Conservation (phyloP, 2,113 vertebrate genomes). For the Macquaria australasica region DNA sequence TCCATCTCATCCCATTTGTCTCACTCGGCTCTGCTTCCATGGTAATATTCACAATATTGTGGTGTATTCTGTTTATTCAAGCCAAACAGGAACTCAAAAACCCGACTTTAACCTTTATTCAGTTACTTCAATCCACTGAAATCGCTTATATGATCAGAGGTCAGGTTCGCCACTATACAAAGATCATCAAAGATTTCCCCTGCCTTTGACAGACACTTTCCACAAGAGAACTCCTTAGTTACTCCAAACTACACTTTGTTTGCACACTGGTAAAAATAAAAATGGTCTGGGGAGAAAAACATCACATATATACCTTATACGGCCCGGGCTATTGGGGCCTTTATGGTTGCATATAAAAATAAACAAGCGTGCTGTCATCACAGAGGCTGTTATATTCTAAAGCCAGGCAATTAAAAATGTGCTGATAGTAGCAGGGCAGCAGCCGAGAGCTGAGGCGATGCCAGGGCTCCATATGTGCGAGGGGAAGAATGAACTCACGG, state of each 20-base stretch:
- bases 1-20: constrained; percentile 44
- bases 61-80: constrained; percentile 38
- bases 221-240: constrained; percentile 28
- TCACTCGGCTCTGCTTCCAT: constrained; percentile 42
- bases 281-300: not conserved
- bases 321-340: constrained; percentile 43
- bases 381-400: constrained; percentile 71
- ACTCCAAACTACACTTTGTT: constrained; percentile 43
- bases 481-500: constrained; percentile 64
- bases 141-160: constrained; percentile 23
- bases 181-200: constrained; percentile 6
- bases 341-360: constrained; percentile 75
- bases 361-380: constrained; percentile 77
- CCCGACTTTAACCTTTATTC: constrained; percentile 42
- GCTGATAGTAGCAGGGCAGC: constrained; percentile 77
- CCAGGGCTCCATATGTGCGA: constrained; percentile 76
- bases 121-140: constrained; percentile 12
- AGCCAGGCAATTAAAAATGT: constrained; percentile 77
- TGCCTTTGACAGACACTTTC: constrained; percentile 3
- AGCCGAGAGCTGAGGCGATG: constrained; percentile 58
- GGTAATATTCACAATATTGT: constrained; percentile 56
- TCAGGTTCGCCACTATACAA: constrained; percentile 25
- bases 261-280: constrained; percentile 51
- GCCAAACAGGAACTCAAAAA: constrained; percentile 17
- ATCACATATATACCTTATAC: constrained; percentile 50